Base-by-base conservation (phyloP, 1,140 invertebrate genomes). In the Periplaneta americana region DNA sequence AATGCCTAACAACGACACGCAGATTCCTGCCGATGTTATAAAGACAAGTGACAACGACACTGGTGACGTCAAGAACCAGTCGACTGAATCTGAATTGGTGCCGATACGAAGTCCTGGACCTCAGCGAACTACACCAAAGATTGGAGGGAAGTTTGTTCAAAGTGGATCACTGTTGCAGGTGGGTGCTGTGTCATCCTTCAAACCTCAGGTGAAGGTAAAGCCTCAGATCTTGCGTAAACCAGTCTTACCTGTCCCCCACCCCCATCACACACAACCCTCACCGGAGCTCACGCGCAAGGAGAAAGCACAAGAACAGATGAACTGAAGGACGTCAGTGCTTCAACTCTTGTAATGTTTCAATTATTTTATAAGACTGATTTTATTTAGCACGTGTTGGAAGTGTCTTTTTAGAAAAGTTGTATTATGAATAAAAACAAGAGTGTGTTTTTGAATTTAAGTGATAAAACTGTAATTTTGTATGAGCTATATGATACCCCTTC, bases 181-280 rank as follows among this genome's bases (percentile, higher is more conserved):
- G 90, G 90, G 83, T 91, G 87, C 83, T 86, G 85, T 87, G 35
- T 88, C 88, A 75, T 90, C 92, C 77, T 91, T 93, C 78, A 95
- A 94, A 85, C 92, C 93, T 8, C 92, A 93, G 83, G 90, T 94
- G 28, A 95, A 94, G 84, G 91, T 92, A 22, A 95, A 95, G 87
- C 94, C 94, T 2, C 92, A 92, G 81, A 91, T 95, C 34, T 91
- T 95, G 86, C 91, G 91, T 66, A 94, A 95, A 86, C 94, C 94
- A 13, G 88, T 90, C 48, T 86, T 92, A 57, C 91, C 91, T 0
- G 35, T 81, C 32, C 75, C 81, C 33, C 81, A 81, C 18, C 36
- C 81, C 10, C 81, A 76, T 15, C 76, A 76, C 31, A 75, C 66
- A 31, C 81, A 81, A 31, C 76, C 81, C 4, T 78, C 81, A 33